Percentiles rank a stretch among this genome's conserved stretches.
Evolutionary conservation across 2,797 vertebrate species (phyloP).

Genomic region (Mormyrus proboscirostris): DNA sequence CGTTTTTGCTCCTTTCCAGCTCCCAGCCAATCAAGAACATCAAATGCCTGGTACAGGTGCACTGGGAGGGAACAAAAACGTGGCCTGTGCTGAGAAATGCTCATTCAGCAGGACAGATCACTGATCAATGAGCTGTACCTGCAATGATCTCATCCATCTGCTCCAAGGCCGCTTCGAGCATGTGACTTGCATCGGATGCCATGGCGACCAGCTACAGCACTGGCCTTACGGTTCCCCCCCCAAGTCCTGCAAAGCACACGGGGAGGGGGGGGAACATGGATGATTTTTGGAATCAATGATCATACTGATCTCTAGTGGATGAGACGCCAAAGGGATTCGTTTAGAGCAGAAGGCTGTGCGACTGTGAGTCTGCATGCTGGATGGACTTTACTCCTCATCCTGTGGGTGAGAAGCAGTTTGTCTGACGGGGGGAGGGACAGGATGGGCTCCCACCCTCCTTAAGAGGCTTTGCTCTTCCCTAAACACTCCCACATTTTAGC

Average conservation of each 20-base stretch:
- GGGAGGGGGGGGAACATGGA: conserved; percentile 22
- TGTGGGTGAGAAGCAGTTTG: not conserved
- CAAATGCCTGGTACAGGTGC: not conserved
- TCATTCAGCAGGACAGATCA: not conserved
- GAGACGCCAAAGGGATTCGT: not conserved
- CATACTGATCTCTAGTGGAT: not conserved
- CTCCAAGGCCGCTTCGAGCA: conserved; percentile 78
- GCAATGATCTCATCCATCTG: conserved; percentile 90
- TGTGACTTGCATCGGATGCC: conserved; percentile 77
- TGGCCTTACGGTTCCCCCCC: conserved; percentile 19
- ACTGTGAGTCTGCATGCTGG: not conserved
- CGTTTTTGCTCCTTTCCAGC: not conserved
- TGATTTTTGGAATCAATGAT: not conserved
- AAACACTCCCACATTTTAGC: not conserved
- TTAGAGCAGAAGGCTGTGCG: not conserved
- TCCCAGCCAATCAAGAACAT: not conserved
- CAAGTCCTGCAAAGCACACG: conserved; percentile 5
- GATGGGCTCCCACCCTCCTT: not conserved
- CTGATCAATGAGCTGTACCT: conserved; percentile 60
- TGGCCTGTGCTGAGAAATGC: not conserved
- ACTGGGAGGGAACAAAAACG: not conserved
- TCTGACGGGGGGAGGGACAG: not conserved
- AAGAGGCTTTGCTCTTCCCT: not conserved
- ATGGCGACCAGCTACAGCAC: conserved; percentile 50
- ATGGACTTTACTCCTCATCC: not conserved